Conservation (phyloP, 2,113 vertebrate species). For the Gyps fulvus region DNA sequence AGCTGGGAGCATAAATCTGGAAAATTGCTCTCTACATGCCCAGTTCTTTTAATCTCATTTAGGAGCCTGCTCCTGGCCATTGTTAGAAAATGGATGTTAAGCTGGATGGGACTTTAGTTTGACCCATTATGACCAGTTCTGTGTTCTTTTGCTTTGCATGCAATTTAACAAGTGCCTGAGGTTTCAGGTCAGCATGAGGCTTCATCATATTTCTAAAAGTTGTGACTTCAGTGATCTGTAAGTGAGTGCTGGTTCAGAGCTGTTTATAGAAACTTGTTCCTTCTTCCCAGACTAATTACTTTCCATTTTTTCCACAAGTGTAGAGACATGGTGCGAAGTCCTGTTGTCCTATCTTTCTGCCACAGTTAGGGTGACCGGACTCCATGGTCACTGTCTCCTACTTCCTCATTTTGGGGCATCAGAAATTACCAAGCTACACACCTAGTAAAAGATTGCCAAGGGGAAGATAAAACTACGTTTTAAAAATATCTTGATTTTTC, state of each 20-base stretch:
- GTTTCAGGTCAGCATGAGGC: background rate
- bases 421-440: background rate
- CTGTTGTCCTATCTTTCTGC: background rate
- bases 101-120: background rate
- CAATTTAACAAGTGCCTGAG: background rate
- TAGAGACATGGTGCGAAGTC: background rate
- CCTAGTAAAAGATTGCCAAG: background rate
- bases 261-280: background rate
- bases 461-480: background rate
- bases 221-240: background rate
- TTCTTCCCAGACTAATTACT: background rate
- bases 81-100: background rate
- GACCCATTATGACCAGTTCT: background rate
- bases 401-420: background rate
- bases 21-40: background rate
- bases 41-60: background rate
- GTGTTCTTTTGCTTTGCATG: background rate
- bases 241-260: background rate
- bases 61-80: background rate
- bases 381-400: background rate
- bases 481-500: background rate
- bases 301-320: background rate
- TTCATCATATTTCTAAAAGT: background rate
- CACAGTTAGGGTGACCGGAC: background rate
- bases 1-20: background rate